A percentile compares a stretch with the other conserved stretches of the same genome.
Evolutionary conservation across 2,113 vertebrate genomes (phyloP).

Genomic region (Salvelinus sp.): DNA sequence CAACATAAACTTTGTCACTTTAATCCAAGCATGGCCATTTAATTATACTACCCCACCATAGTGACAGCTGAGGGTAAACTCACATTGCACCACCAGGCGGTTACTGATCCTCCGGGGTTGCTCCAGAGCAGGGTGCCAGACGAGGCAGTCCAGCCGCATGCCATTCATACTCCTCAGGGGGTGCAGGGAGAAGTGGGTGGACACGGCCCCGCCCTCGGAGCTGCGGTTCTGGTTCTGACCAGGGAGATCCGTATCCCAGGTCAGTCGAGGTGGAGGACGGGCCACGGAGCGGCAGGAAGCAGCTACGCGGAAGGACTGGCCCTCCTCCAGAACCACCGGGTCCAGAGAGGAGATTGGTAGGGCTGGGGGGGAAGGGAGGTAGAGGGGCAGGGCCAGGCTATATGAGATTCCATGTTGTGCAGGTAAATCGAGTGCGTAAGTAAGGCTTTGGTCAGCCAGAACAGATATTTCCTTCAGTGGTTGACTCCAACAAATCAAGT

Average conservation of each 20-base stretch:
- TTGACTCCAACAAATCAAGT: no score
- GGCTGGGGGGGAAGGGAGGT: constrained; percentile 37
- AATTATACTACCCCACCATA: neutral
- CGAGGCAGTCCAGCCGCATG: constrained; percentile 82
- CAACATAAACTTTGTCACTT: constrained; percentile 30
- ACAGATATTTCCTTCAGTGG: neutral
- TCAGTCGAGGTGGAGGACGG: constrained; percentile 75
- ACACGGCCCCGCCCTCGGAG: constrained; percentile 73
- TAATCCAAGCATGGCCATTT: neutral
- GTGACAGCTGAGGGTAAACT: constrained; percentile 50
- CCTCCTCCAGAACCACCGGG: constrained; percentile 71
- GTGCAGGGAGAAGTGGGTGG: constrained; percentile 80
- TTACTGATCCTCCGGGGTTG: constrained; percentile 78
- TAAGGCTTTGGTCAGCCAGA: neutral
- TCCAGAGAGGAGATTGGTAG: constrained; percentile 72
- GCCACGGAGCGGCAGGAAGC: constrained; percentile 85
- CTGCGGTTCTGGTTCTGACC: constrained; percentile 69
- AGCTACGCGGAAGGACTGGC: constrained; percentile 74
- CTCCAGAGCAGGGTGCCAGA: constrained; percentile 81
- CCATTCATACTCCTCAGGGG: constrained; percentile 87
- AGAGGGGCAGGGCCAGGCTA: neutral
- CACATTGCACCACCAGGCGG: constrained; percentile 82
- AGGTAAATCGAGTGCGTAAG: neutral
- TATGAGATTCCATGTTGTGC: neutral
- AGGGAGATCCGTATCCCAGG: constrained; percentile 82